Base-by-base conservation (phyloP, 1,140 invertebrate species). In the Asobara japonica region DNA sequence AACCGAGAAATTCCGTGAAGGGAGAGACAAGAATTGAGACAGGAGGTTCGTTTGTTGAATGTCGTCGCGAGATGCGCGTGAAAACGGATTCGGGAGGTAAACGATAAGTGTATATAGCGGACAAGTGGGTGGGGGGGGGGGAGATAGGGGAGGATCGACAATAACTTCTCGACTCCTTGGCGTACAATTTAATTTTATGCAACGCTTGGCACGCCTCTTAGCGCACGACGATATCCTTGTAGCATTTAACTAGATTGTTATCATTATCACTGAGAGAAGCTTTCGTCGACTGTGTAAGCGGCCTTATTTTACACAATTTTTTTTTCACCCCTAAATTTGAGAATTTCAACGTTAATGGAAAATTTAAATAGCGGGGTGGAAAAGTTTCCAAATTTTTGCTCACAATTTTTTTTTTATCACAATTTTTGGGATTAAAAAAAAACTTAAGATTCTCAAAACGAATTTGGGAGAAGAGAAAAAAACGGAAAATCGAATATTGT, bases 181-280 rank as follows among this genome's bases (percentile, higher is more conserved):
- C 82, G 83, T 85, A 85, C 86, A 86, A 86, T 87, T 87, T 87
- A 86, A 87, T 87, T 87, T 87, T 86, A 87, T 86, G 86, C 86
- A 87, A 86, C 83, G 85, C 83, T 87, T 85, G 84, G 84, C 86
- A 84, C 84, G 85, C 83, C 86, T 87, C 86, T 87, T 86, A 86
- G 81, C 83, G 80, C 29, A n/a, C 60, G 78, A 78, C 84, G 83
- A 86, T 87, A 86, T 86, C 85, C 84, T 86, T 86, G 85, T 84
- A 85, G 84, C 84, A 80, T 86, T 87, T 86, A 86, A 86, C 84
- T 86, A 86, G 81, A 75, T 73, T 76, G 70, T 76, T 76, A 76
- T 76, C 64, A 76, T 78, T 76, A 72, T 73, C 74, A 68, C 74
- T 62, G 18, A 48, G 41, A n/a, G n/a, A 16, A 45, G 5, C n/a